Evolutionary conservation across 2,113 vertebrate genomes (phyloP), one percentile per base, ranked within the genome.

Genomic region (Lampris incognitus): DNA sequence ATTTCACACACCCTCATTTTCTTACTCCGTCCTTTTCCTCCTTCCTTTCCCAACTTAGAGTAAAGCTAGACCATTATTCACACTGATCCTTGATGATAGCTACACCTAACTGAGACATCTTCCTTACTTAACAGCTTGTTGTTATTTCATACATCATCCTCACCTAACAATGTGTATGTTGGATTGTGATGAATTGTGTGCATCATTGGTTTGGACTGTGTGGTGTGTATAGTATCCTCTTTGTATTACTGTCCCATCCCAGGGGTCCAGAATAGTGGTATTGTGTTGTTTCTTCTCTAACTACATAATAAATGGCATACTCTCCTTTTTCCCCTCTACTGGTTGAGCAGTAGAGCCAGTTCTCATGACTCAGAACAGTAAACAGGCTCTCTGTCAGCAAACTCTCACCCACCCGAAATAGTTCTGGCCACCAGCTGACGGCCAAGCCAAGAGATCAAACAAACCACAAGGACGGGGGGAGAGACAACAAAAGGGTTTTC

Each of bases 391-490:
- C 24, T 24, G 24, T 24, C 0, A 41, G 52, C 82, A 86, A 87
- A 80, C 73, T 61, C 0, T 5, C 71, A 49, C 77, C 64, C 70
- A 60, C 57, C 79, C 66, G 58, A 71, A 84, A 87, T 78, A 82
- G 82, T 72, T 63, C 72, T 86, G 77, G 85, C 72, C 83, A 84
- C 79, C 84, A 86, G 83, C 78, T 87, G 82, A 81, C 24, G 2
- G 75, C 79, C 83, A 68, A 83, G 68, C 79, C 86, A 49, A 56
- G 71, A 85, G 81, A 89, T 88, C 80, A 89, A 89, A 88, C 76
- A 39, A 5, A 88, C 84, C 87, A 74, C 83, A 78, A 44, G 13
- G 62, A 57, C 70, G 51, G 8, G 38, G 48, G 13, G 50, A 74
- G 78, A 85, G 66, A 78, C 65, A 71, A 81, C 79, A 78, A 84